phyloP scores from a whole-genome alignment of 2,797 vertebrate genomes.

The Esox lucius region DNA sequence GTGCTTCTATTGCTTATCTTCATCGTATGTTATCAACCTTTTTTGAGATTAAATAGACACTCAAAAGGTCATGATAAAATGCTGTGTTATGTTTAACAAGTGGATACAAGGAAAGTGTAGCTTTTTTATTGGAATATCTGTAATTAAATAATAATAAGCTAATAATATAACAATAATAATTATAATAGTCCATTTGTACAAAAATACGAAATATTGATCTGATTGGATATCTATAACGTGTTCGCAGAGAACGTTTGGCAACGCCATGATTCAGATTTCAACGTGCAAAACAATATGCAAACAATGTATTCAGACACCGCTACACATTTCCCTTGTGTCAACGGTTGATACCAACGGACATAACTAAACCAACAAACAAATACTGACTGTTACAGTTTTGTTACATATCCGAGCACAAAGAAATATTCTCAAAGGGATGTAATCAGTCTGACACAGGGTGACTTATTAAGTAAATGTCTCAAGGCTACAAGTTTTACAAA shows the following conservation, averaged over 20 bases:
- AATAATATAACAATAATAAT: slow-evolving; percentile 6
- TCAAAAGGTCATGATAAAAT: background rate
- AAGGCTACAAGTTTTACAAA: background rate
- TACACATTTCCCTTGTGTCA: too few relatives aligned
- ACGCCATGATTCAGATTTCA: background rate
- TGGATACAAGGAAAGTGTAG: background rate
- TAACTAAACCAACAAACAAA: background rate
- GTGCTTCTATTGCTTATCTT: background rate
- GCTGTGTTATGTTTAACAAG: background rate
- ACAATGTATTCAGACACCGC: too few relatives aligned
- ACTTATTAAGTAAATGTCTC: background rate
- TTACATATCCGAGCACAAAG: background rate
- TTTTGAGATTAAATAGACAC: background rate
- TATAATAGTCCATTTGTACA: slow-evolving; percentile 9
- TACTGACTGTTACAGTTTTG: background rate
- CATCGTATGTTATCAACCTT: background rate
- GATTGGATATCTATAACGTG: background rate
- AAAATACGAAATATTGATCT: background rate
- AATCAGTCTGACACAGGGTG: background rate
- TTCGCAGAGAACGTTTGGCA: background rate
- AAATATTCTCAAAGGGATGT: background rate
- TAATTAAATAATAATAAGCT: background rate
- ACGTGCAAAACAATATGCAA: background rate
- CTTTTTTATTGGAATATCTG: slow-evolving; percentile 5
- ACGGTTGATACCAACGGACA: too few relatives aligned